Percentiles rank a stretch among this genome's conserved stretches.
Evolutionary conservation across 2,888 invertebrate species (phyloP).

Genomic region (Mycalesis mineus): DNA sequence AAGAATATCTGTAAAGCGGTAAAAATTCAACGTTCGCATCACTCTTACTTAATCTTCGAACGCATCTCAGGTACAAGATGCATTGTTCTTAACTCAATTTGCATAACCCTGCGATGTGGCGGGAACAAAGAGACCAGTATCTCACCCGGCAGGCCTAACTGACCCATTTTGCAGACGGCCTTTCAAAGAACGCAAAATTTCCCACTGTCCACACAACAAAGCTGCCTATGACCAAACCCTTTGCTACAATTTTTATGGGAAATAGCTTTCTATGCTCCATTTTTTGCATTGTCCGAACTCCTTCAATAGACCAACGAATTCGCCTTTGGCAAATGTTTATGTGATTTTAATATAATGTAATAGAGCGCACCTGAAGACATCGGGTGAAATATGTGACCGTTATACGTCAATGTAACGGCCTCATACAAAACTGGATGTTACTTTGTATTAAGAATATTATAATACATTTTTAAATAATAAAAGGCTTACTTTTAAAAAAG

Average conservation of each 20-base stretch:
- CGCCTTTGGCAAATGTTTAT: constrained; percentile 68
- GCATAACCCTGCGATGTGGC: constrained; percentile 64
- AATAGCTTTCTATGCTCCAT: constrained; percentile 69
- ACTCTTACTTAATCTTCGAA: constrained; percentile 33
- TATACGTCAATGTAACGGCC: constrained; percentile 44
- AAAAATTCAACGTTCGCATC: constrained; percentile 24
- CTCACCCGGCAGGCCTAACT: constrained; percentile 52
- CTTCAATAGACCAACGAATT: constrained; percentile 54
- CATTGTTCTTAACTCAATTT: constrained; percentile 59
- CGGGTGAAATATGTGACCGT: constrained; percentile 53
- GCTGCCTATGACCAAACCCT: constrained; percentile 61
- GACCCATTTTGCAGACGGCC: constrained; percentile 63
- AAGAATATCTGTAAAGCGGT: constrained; percentile 15
- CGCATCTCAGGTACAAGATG: constrained; percentile 43
- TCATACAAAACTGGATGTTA: constrained; percentile 22
- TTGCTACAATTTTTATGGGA: constrained; percentile 72
- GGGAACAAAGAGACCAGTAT: constrained; percentile 53
- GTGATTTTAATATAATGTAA: constrained; percentile 63
- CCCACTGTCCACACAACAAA: constrained; percentile 71
- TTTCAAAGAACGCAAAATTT: constrained; percentile 62
- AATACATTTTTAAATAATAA: not conserved
- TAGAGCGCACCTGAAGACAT: constrained; percentile 41
- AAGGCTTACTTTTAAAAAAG: not conserved
- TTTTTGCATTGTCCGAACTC: constrained; percentile 73
- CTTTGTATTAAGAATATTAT: not conserved